Evolutionary conservation across 92 coral and sea anemone genomes (phyloP), one percentile per base, ranked within the genome.

Genomic region (Isaurus tuberculatus): DNA sequence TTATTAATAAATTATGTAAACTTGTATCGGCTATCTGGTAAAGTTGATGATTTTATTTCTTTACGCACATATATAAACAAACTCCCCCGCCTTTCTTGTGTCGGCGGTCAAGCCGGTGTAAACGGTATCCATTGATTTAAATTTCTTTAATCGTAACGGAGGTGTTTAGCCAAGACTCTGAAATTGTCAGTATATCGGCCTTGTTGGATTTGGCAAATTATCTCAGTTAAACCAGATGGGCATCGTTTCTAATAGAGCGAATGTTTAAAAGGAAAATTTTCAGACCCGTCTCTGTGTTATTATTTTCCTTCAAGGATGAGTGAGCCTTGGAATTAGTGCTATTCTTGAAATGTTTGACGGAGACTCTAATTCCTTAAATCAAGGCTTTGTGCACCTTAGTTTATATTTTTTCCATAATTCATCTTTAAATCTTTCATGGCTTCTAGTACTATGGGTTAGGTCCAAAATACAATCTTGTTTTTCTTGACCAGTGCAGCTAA

Each of bases 1-100:
- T 83, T 32, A 83, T 46, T 80, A 71, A 83, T n/a, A 83, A 67
- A 55, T 72, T 72, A 8, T 83, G 87, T 33, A 83, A 83, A 34
- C 67, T 70, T n/a, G 80, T 28, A 53, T 83, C 80, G 37, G 86
- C 53, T 53, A 60, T 83, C 44, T 70, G n/a, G n/a, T 71, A 28
- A 2, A 83, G 87, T 32, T 16, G 44, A 65, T 36, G 55, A 69
- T 53, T 83, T 83, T 44, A 71, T 48, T 17, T 33, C 80, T 46
- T 83, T 70, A 49, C 33, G n/a, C 14, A 55, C 43, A 4, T n/a
- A 13, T 66, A 67, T 16, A 40, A 58, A 28, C 87, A 83, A 3
- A 71, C 69, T 26, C n/a, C 69, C 79, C 86, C 70, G 8, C 79
- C 79, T 32, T 70, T 81, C 70, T 83, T 83, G 70, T 70, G 55